Conservation (phyloP, 2,113 vertebrate species). For the Elephantulus edwardii region DNA sequence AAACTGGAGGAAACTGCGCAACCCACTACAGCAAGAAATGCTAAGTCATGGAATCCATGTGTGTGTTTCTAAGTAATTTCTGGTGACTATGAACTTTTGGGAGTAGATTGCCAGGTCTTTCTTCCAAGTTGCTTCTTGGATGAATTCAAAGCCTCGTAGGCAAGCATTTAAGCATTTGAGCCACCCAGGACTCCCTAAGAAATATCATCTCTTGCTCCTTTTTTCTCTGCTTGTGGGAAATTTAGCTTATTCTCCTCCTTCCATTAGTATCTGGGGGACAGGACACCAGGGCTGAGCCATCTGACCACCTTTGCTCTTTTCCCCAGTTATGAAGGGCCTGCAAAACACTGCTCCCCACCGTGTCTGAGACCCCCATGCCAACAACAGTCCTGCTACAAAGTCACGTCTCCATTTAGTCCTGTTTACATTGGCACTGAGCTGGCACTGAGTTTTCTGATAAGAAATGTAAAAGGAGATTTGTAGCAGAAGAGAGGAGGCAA, state of each 20-base stretch:
- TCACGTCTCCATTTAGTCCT: rapidly evolving
- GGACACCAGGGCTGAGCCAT: rapidly evolving
- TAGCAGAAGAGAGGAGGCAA: not conserved
- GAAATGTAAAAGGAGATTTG: not conserved
- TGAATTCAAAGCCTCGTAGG: not conserved
- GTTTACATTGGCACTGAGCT: not conserved
- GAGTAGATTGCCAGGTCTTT: not conserved
- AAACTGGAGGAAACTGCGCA: no score
- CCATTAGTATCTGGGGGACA: not conserved
- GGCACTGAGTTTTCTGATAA: no score
- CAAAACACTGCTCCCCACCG: not conserved
- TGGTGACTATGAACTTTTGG: not conserved
- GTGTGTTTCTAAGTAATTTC: not conserved
- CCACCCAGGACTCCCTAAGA: no score
- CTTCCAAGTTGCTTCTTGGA: not conserved
- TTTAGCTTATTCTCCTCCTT: not conserved
- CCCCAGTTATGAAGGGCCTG: no score
- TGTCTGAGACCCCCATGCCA: not conserved
- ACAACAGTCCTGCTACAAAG: rapidly evolving
- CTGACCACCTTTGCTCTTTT: rapidly evolving
- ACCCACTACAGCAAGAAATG: no score
- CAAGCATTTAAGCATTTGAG: not conserved
- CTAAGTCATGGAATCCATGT: not conserved
- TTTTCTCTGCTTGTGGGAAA: not conserved
- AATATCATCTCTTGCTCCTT: no score